A percentile compares a stretch with the other conserved stretches of the same genome.
Evolutionary conservation across 2,797 vertebrate species (phyloP).

Genomic region (Momotus momota): DNA sequence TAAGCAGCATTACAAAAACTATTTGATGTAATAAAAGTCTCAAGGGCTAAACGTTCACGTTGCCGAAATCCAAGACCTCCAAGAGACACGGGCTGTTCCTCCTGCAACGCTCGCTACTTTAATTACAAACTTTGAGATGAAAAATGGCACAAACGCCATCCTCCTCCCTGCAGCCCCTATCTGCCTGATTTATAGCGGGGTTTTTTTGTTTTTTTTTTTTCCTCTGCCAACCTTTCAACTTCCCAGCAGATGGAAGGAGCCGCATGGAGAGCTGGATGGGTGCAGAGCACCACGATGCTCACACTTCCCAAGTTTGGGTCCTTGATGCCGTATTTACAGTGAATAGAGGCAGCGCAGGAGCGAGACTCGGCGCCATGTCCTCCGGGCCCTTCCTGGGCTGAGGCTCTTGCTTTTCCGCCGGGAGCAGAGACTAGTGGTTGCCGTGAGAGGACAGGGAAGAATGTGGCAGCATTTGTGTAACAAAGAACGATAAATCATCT

Average conservation of each 20-base stretch:
- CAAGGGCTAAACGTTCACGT: not conserved
- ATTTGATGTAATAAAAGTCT: not conserved
- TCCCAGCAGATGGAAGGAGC: not conserved
- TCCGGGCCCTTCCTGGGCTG: not conserved
- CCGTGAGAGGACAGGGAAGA: slow-evolving; percentile 49
- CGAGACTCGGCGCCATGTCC: not conserved
- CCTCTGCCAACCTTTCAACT: slow-evolving; percentile 12
- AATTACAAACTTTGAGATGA: slow-evolving; percentile 31
- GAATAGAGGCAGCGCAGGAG: not conserved
- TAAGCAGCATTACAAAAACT: not conserved
- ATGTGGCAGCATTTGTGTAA: slow-evolving; percentile 79
- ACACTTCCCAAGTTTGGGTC: not conserved
- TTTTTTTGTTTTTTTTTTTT: not conserved
- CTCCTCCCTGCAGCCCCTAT: not conserved
- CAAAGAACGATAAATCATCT: slow-evolving; percentile 80
- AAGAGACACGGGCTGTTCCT: not conserved
- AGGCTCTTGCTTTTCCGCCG: slow-evolving; percentile 1
- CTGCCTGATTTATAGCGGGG: not conserved
- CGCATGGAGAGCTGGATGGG: not conserved
- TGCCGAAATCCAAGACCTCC: not conserved
- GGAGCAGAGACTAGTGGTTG: slow-evolving; percentile 55
- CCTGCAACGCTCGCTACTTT: not conserved
- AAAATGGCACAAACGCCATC: not conserved
- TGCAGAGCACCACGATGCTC: not conserved
- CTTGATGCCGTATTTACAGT: not conserved